Conservation (phyloP, 2,888 invertebrate genomes). For the Adela reaumurella region DNA sequence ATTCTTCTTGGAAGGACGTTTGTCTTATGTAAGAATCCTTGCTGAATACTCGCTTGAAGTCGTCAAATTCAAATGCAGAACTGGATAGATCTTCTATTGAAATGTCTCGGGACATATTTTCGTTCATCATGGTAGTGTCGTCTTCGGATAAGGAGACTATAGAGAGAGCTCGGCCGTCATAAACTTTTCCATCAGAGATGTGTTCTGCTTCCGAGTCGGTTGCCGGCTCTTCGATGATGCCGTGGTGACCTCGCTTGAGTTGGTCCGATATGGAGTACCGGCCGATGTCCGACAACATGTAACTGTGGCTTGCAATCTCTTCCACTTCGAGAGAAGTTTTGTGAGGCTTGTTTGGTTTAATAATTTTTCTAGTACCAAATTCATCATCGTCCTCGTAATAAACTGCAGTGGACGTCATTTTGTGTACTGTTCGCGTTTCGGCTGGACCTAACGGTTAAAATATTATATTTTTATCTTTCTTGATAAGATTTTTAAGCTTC, state of each 20-base stretch:
- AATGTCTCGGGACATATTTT: constrained; percentile 53
- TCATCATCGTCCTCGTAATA: constrained; percentile 47
- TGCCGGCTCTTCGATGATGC: constrained; percentile 49
- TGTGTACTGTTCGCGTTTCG: constrained; percentile 63
- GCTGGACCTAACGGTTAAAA: constrained; percentile 62
- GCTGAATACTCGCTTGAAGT: constrained; percentile 44
- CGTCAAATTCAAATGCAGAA: constrained; percentile 49
- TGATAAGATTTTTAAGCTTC: constrained; percentile 6
- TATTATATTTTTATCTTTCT: constrained; percentile 28
- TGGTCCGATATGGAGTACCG: constrained; percentile 42
- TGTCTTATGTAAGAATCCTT: constrained; percentile 45
- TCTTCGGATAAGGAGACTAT: constrained; percentile 66
- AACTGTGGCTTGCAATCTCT: constrained; percentile 60
- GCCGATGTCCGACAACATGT: constrained; percentile 52
- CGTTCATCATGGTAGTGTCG: constrained; percentile 54
- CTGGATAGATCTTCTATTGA: constrained; percentile 57
- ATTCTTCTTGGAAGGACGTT: constrained; percentile 50
- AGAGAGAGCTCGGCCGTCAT: constrained; percentile 54
- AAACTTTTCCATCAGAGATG: constrained; percentile 29
- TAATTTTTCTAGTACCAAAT: constrained; percentile 28
- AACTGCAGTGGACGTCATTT: constrained; percentile 59
- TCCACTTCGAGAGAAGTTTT: constrained; percentile 55
- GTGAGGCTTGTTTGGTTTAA: constrained; percentile 45
- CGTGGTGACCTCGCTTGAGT: constrained; percentile 39
- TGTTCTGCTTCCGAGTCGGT: constrained; percentile 50